phyloP scores from a whole-genome alignment of 2,797 vertebrate genomes.

The Miichthys miiuy region DNA sequence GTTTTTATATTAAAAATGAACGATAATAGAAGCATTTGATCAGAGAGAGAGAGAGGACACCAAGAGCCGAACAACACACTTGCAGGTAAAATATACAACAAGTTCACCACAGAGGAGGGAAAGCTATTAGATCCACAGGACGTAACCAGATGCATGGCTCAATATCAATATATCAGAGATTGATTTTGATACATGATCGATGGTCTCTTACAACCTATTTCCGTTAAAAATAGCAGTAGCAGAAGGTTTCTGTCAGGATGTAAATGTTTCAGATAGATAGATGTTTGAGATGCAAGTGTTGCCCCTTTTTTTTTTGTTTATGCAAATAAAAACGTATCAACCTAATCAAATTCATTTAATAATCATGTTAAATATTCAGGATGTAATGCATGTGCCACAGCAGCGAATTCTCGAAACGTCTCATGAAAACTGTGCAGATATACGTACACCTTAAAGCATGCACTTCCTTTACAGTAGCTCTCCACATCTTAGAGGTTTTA shows the following conservation, averaged over 20 bases:
- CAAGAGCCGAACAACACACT: conserved; percentile 58
- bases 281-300: conserved; percentile 34
- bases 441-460: conserved; percentile 34
- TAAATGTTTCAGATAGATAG: conserved; percentile 16
- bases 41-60: conserved; percentile 57
- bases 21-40: conserved; percentile 61
- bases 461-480: conserved; percentile 63
- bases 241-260: conserved; percentile 4
- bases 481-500: conserved; percentile 51
- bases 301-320: neutral
- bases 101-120: conserved; percentile 57
- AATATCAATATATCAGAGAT: conserved; percentile 22
- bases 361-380: conserved; percentile 5
- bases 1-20: conserved; percentile 70
- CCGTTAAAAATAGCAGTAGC: conserved; percentile 31
- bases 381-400: conserved; percentile 32
- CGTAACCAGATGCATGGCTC: conserved; percentile 53
- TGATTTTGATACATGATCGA: conserved; percentile 8
- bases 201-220: conserved; percentile 33
- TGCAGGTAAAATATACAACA: conserved; percentile 54
- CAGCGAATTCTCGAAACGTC: conserved; percentile 13
- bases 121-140: conserved; percentile 68
- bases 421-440: conserved; percentile 17
- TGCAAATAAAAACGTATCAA: conserved; percentile 14
- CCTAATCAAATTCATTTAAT: conserved; percentile 12